A percentile compares a stretch with the other conserved stretches of the same genome.
Conservation (phyloP, 2,113 vertebrate species). For the Ia io region DNA sequence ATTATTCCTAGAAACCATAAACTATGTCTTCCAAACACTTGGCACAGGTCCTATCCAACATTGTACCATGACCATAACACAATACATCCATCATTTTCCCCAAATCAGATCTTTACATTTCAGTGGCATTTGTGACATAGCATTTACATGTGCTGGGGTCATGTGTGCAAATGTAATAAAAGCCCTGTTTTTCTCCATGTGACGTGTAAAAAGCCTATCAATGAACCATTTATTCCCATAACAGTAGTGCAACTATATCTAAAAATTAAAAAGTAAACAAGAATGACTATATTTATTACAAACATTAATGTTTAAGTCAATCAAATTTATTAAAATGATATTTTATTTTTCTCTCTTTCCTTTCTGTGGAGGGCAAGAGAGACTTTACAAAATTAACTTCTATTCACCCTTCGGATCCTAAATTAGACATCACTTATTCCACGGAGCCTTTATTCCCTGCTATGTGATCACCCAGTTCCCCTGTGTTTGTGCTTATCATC, state of each 20-base stretch:
- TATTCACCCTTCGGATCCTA: not conserved
- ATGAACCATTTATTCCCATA: not conserved
- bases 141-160: not conserved
- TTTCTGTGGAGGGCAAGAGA: not conserved
- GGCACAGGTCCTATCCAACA: not conserved
- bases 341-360: not conserved
- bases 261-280: not conserved
- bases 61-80: not conserved
- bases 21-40: not conserved
- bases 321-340: not conserved
- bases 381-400: not conserved
- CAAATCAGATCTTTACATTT: not conserved
- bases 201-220: not conserved
- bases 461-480: not conserved
- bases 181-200: constrained; percentile 1
- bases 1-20: constrained; percentile 26
- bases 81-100: not conserved
- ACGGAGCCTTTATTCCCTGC: not conserved
- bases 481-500: not conserved
- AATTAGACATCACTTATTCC: not conserved
- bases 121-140: not conserved
- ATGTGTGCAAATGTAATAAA: constrained; percentile 24
- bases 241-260: not conserved
- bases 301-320: constrained; percentile 29
- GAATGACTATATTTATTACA: not conserved